Evolutionary conservation across 2,888 invertebrate species (phyloP), one percentile per base, ranked within the genome.

Genomic region (Coelopa pilipes): DNA sequence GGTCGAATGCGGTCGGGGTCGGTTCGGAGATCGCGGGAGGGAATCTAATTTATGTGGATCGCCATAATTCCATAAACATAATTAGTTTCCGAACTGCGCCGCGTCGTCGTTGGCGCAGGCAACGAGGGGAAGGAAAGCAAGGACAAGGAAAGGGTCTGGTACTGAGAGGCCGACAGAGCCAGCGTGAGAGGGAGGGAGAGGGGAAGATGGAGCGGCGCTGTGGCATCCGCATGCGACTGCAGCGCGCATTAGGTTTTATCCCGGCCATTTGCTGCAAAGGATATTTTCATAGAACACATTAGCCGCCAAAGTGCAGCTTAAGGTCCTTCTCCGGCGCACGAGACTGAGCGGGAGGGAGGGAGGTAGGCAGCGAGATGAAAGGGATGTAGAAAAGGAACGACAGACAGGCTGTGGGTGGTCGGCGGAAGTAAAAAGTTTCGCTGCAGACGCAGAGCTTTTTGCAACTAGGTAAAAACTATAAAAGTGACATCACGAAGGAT

Each of bases 71-170:
- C 84, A 80, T 84, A 84, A 84, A 80, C 83, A 83, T 85, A 84
- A 84, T 84, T 84, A 84, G 85, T 84, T 84, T 84, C 81, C 82
- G 81, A 83, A 84, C 80, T 83, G 71, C 66, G 60, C 69, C 17
- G 63, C 49, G 19, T 21, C 34, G 13, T 15, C 15, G 50, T 12
- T 47, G 71, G 19, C 55, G 63, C 62, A 15, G 45, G 11, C 24
- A n/a, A 4, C 53, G 12, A 46, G 63, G 10, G 10, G 10, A 9
- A 53, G 10, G 53, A 10, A 13, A n/a, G n/a, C 49, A 10, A 49
- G 13, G 13, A 13, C 10, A 49, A 11, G 49, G 10, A 13, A 10
- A 11, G 13, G 10, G 49, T n/a, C n/a, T n/a, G n/a, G n/a, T n/a
- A n/a, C n/a, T n/a, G n/a, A n/a, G 49, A n/a, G n/a, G 53, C 50